phyloP scores from a whole-genome alignment of 2,888 invertebrate genomes.

The Patella depressa region DNA sequence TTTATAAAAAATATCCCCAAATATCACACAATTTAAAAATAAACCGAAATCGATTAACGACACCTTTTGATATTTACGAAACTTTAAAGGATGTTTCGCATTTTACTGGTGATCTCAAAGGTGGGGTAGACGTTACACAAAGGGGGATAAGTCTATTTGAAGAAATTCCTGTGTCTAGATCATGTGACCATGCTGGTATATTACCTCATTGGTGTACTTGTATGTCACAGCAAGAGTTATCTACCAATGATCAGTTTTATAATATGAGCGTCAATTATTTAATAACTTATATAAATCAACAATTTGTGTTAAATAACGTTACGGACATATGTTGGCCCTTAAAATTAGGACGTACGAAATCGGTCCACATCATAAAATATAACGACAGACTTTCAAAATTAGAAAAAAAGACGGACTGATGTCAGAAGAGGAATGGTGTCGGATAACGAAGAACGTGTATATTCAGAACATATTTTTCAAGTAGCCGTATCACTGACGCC shows the following conservation, averaged over 20 bases:
- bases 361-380: slow-evolving; percentile 8
- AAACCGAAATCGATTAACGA: slow-evolving; percentile 80
- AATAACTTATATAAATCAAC: background rate
- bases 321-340: background rate
- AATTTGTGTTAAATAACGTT: background rate
- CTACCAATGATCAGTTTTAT: background rate
- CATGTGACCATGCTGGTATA: background rate
- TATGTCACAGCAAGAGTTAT: background rate
- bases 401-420: background rate
- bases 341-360: slow-evolving; percentile 23
- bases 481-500: slow-evolving; percentile 58
- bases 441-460: background rate
- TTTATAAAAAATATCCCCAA: slow-evolving; percentile 76
- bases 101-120: slow-evolving; percentile 23
- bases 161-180: background rate
- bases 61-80: slow-evolving; percentile 86
- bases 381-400: background rate
- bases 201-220: background rate
- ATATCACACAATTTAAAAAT: slow-evolving; percentile 78
- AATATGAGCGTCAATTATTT: background rate
- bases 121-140: slow-evolving; percentile 75
- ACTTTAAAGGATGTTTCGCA: slow-evolving; percentile 79
- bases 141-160: slow-evolving; percentile 55
- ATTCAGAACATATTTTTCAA: background rate
- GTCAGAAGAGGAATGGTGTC: background rate